Percentiles rank a stretch among this genome's conserved stretches.
phyloP scores from a whole-genome alignment of 2,888 invertebrate genomes.

The Diplolepis rosae region DNA sequence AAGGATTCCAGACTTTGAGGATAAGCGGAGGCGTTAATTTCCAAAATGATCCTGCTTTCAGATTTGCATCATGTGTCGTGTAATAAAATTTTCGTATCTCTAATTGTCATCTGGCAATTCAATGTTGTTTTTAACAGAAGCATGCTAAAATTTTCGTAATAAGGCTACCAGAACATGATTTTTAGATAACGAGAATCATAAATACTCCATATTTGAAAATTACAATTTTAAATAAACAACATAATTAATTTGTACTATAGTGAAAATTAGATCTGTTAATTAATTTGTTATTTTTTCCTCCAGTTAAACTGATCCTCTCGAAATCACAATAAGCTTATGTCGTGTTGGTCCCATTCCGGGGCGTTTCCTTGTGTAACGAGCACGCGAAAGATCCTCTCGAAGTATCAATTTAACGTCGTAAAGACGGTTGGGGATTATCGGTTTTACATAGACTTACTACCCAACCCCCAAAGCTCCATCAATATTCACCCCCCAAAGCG shows the following conservation, averaged over 20 bases:
- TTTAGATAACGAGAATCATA: too few relatives aligned
- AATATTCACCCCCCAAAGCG: constrained; percentile 59
- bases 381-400: constrained; percentile 29
- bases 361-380: not conserved
- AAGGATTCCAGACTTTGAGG: not conserved
- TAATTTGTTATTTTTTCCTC: too few relatives aligned
- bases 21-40: not conserved
- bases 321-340: not conserved
- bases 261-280: too few relatives aligned
- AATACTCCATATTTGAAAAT: too few relatives aligned
- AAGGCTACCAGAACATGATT: too few relatives aligned
- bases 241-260: too few relatives aligned
- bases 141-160: constrained; percentile 6
- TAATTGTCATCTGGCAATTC: not conserved
- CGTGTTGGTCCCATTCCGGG: not conserved
- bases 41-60: not conserved
- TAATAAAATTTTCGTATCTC: not conserved
- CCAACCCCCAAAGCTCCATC: constrained; percentile 54
- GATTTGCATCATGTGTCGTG: not conserved
- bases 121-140: not conserved
- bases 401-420: constrained; percentile 62
- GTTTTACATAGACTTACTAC: constrained; percentile 62
- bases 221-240: too few relatives aligned
- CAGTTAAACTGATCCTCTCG: constrained; percentile 1
- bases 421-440: constrained; percentile 60